Conservation (phyloP, 1,140 invertebrate genomes). For the Phortica variegata region DNA sequence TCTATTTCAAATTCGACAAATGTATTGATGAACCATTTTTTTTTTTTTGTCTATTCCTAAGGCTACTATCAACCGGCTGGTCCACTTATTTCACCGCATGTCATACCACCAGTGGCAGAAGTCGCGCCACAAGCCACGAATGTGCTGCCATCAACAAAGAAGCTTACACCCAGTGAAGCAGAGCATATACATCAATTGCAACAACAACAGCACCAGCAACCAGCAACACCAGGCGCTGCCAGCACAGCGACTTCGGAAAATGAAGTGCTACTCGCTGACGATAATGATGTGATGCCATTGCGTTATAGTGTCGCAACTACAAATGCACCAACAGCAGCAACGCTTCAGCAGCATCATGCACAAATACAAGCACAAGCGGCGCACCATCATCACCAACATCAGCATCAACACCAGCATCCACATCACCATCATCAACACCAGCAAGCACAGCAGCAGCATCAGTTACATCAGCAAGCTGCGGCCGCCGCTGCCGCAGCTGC, state of each 20-base stretch:
- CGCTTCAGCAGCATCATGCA: slow-evolving; percentile 8
- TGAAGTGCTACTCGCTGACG: background rate
- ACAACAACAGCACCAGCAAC: background rate
- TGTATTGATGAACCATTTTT: slow-evolving; percentile 29
- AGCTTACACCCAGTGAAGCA: slow-evolving; percentile 18
- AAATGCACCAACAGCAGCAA: no score
- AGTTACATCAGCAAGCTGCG: slow-evolving; percentile 55
- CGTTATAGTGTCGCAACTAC: no score
- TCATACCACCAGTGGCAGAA: slow-evolving; percentile 58
- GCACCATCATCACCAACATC: slow-evolving; percentile 9
- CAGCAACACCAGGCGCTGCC: no score
- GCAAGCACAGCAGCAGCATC: slow-evolving; percentile 57
- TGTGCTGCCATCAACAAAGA: slow-evolving; percentile 28
- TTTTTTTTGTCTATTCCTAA: slow-evolving; percentile 60
- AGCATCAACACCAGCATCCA: slow-evolving; percentile 15
- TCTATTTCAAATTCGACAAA: slow-evolving; percentile 2
- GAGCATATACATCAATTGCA: background rate
- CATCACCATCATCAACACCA: slow-evolving; percentile 29
- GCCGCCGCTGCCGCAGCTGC: slow-evolving; percentile 59
- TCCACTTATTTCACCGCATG: slow-evolving; percentile 73
- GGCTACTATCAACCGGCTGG: slow-evolving; percentile 87
- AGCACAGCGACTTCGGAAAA: background rate
- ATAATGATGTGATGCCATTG: no score
- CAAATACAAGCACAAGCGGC: slow-evolving; percentile 43
- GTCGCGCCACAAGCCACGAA: slow-evolving; percentile 24